Evolutionary conservation across 2,888 invertebrate species (phyloP), one percentile per base, ranked within the genome.

Genomic region (Campoletis raptor): DNA sequence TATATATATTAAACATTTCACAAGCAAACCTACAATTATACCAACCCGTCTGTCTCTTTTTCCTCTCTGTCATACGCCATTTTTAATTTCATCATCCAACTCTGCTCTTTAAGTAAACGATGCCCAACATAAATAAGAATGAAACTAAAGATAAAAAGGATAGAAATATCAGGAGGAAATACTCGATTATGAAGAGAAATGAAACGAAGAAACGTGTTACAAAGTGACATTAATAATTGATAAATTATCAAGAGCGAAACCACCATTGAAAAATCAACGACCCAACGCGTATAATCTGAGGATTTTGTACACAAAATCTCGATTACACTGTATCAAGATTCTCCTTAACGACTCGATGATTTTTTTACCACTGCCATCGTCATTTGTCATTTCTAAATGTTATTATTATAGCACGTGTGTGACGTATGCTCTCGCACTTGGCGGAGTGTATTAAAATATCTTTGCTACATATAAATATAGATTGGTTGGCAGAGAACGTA

Each of bases 381-480:
- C 84, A 79, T 86, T 79, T 66, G 70, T 86, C 81, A 84, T 78
- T 42, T 40, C 24, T 52, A 37, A 76, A 70, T 82, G 42, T 81
- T 81, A 70, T 82, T 82, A 81, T 84, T 79, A 82, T 79, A 84
- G 66, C 80, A 76, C 54, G 73, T 69, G 77, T 57, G 80, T 81
- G 48, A 76, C 83, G 74, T 79, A 84, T 86, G 81, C 77, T 67
- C 48, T 8, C 54, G 61, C 82, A 37, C 21, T 70, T 37, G 18
- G 37, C 52, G n/a, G 66, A 72, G 73, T 74, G 57, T 66, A 82
- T 82, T 79, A 83, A 85, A 86, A 86, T 86, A 82, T 82, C 76
- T 84, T 86, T 70, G 86, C 86, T 86, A 86, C 84, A 84, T 84
- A 86, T 86, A 86, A 86, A 86, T 86, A 86, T 86, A 86, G 84